Evolutionary conservation across 2,888 invertebrate genomes (phyloP).

Genomic region (Bugulina stolonifera): DNA sequence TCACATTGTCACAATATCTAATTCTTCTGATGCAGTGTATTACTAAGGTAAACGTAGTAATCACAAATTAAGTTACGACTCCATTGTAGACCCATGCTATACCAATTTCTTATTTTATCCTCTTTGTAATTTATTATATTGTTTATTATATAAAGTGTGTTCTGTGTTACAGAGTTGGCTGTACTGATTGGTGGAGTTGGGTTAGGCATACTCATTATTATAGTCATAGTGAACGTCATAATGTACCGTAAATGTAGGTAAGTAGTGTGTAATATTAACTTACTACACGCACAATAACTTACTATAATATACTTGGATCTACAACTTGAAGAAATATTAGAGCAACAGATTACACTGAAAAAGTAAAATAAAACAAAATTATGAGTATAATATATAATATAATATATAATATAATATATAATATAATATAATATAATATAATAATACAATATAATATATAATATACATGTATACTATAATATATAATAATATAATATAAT

Average conservation of each 20-base stretch:
- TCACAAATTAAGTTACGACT: too few species aligned
- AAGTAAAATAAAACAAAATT: background rate
- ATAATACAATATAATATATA: background rate
- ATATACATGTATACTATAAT: background rate
- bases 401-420: background rate
- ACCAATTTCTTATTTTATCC: too few species aligned
- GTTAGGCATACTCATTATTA: background rate
- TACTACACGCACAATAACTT: background rate
- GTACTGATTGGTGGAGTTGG: background rate
- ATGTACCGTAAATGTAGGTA: background rate
- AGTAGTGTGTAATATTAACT: background rate
- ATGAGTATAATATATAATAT: background rate
- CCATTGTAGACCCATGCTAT: too few species aligned
- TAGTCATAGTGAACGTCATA: background rate
- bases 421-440: background rate
- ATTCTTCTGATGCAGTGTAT: too few species aligned
- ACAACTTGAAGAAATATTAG: too few species aligned
- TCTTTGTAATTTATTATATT: too few species aligned
- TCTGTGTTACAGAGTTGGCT: conserved; percentile 8
- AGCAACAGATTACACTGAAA: background rate
- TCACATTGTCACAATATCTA: too few species aligned
- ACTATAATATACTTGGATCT: background rate
- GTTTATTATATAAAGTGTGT: too few species aligned
- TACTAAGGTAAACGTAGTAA: too few species aligned
- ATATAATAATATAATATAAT: background rate